Evolutionary conservation across 2,113 vertebrate species (phyloP), one percentile per base, ranked within the genome.

Genomic region (Menura novaehollandiae): DNA sequence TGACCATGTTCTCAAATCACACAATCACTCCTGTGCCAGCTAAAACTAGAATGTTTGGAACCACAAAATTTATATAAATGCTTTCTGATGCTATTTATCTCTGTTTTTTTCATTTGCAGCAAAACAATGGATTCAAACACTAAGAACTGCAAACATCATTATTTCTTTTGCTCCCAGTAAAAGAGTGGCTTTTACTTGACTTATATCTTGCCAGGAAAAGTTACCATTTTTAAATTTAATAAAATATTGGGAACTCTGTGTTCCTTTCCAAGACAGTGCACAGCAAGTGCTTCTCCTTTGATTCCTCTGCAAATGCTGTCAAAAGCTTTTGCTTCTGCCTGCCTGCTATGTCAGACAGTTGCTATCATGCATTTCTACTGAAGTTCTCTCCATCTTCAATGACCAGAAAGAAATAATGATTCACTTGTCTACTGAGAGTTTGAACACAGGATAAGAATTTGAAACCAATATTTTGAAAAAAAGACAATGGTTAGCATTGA

Each of bases 241-340:
- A 73, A 66, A 95, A 56, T 20, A 62, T 32, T 62, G 46, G 71
- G 68, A 94, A 95, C 83, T 63, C 72, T 47, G 4, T 44, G 86
- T 71, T 92, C 88, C 51, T 63, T 92, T 84, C 51, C 51, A 60
- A 86, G 79, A 66, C 76, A 74, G 46, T 30, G 63, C 59, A 90
- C 59, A 83, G 90, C 33, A 88, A 72, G 51, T 27, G 14, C 73
- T 47, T 83, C 60, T 73, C 78, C 47, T 87, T 63, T 76, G 90
- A 85, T 74, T 85, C 33, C 55, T 80, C 22, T 85, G 59, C 39
- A 88, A 88, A 88, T 2, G 3, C 35, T 94, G 88, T 90, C 95
- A 96, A 67, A 96, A 91, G 47, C 85, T 93, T 91, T 95, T 84
- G 49, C 72, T 80, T 83, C 59, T 90, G 64, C 46, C 30, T 80